Percentiles rank a stretch among this genome's conserved stretches.
phyloP scores from a whole-genome alignment of 2,888 invertebrate species.

The Acanthacorydalis orientalis region DNA sequence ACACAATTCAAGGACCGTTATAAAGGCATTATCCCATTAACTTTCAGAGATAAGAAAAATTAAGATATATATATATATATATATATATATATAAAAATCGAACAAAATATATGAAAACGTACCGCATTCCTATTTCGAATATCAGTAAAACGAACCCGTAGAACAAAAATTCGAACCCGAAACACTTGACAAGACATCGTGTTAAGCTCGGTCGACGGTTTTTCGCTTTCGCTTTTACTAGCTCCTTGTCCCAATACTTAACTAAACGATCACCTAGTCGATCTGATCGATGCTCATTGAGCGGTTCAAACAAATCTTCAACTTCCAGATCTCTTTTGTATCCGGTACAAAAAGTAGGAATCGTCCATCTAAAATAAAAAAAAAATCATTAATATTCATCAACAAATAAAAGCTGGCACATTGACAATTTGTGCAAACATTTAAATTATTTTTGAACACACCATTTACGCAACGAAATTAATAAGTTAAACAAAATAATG shows the following conservation, averaged over 20 bases:
- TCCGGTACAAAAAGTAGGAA: slow-evolving; percentile 50
- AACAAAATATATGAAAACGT: slow-evolving; percentile 11
- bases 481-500: no score
- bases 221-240: slow-evolving; percentile 22
- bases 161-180: slow-evolving; percentile 39
- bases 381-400: not conserved
- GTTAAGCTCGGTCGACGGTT: slow-evolving; percentile 39
- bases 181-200: slow-evolving; percentile 39
- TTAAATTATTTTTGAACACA: no score
- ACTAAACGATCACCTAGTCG: slow-evolving; percentile 44
- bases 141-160: slow-evolving; percentile 45
- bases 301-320: slow-evolving; percentile 45
- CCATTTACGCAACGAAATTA: no score
- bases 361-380: slow-evolving; percentile 40
- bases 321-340: slow-evolving; percentile 47
- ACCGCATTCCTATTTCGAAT: slow-evolving; percentile 47
- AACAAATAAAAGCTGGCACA: no score
- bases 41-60: no score
- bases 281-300: slow-evolving; percentile 50
- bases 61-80: no score
- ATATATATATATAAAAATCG: no score
- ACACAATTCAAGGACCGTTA: no score
- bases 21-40: no score
- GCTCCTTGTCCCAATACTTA: slow-evolving; percentile 42
- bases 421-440: no score